These are phyloP conservation scores for Zeus faber DNA, from an alignment of 2,113 vertebrate species.

Conservation along the genomic window DNA sequence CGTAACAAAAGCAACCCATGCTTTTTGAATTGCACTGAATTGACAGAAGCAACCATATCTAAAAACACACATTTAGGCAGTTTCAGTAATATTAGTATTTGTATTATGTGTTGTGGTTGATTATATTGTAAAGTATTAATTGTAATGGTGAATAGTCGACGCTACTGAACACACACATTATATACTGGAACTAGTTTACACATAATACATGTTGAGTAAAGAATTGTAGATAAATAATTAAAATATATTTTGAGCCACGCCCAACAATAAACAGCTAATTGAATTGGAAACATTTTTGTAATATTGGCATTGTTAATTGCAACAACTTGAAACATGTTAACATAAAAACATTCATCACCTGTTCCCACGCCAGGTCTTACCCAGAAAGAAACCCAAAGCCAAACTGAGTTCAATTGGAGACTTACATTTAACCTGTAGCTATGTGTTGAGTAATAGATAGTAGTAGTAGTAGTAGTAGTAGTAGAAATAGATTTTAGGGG, in stretches of 20 bases:
- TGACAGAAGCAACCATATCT: constrained; percentile 11
- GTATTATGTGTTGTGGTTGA: neutral
- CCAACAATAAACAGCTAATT: constrained; percentile 6
- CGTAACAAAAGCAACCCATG: neutral
- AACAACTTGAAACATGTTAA: constrained; percentile 3
- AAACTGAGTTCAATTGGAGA: no score
- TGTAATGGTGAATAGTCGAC: neutral
- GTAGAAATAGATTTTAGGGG: no score
- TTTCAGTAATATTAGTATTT: neutral
- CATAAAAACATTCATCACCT: neutral
- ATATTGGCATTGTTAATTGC: neutral
- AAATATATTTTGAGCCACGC: constrained; percentile 1
- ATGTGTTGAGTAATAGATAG: no score
- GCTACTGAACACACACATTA: constrained; percentile 26
- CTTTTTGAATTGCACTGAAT: constrained; percentile 14
- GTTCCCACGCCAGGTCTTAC: neutral
- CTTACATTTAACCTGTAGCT: no score
- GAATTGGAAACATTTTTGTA: neutral
- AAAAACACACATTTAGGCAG: neutral
- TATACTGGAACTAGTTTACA: constrained; percentile 3
- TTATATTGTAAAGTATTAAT: neutral
- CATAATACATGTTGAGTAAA: no score
- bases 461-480: no score
- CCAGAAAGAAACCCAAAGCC: no score
- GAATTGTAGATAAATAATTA: no score